Evolutionary conservation across 37 sponge, comb jelly and placozoan genomes (phyloP), one percentile per base, ranked within the genome.

Genomic region (Geodia barretti): DNA sequence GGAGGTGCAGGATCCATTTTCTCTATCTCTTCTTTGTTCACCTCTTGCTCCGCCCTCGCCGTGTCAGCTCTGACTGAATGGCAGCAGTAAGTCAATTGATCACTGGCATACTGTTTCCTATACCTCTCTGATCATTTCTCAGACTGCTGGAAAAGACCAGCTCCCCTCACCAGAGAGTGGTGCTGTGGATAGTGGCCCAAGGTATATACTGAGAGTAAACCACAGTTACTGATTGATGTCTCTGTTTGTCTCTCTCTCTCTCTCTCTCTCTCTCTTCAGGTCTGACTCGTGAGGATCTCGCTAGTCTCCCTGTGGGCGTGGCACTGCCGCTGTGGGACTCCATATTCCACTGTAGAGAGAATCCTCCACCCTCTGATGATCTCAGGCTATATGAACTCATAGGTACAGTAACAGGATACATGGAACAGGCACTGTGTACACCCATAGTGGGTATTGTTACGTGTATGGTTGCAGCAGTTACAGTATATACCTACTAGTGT

Each of bases 231-330:
- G 54, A 17, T 47, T 14, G 14, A 17, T 17, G 54, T 47, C 54
- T 14, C 14, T 47, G 11, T 14, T 47, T 14, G 54, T 14, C 54
- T 47, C 54, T 47, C 54, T 17, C 54, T n/a, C n/a, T n/a, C n/a
- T n/a, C n/a, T n/a, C 21, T 73, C 4, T 47, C 14, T 47, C 24
- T 73, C 5, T 58, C 24, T 68, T 62, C 25, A 89, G 85, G 76
- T 41, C 37, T 83, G 33, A 64, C 40, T 21, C 39, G 78, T 35
- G n/a, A n/a, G 32, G 74, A 80, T n/a, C 65, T 93, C 19, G 72
- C 82, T 31, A 72, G 81, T 4, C 61, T 86, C 33, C 94, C 94
- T 29, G 82, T 86, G 78, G 87, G 91, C 61, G 91, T 93, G 75
- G 61, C 83, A 26, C 87, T 89, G 36, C 87, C 84, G 0, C 39